Conservation (phyloP, 2,888 invertebrate genomes). For the Drosophila mayaguana region DNA sequence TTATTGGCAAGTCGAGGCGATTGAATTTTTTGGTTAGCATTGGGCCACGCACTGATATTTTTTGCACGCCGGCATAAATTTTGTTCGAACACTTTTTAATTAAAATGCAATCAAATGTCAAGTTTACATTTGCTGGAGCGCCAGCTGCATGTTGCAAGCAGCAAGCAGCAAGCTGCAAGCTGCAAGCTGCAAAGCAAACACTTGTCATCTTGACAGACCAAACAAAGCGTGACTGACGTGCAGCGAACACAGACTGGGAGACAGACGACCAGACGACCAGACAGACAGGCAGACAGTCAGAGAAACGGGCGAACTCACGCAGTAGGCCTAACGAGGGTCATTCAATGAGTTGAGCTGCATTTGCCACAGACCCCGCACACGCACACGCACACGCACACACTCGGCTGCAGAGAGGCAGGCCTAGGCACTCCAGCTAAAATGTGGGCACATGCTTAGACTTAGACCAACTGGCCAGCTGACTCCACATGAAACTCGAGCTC, state of each 20-base stretch:
- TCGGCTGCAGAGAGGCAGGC: neutral
- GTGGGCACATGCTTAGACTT: conserved; percentile 67
- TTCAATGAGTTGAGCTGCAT: conserved; percentile 72
- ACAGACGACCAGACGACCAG: conserved; percentile 19
- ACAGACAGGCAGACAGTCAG: neutral
- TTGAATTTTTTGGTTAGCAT: conserved; percentile 38
- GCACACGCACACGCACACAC: conserved; percentile 39
- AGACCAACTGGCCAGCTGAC: conserved; percentile 15
- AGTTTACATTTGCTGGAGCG: conserved; percentile 72
- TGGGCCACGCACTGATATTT: conserved; percentile 70
- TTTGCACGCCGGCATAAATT: conserved; percentile 68
- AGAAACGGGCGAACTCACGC: conserved; percentile 43
- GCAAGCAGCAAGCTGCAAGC: conserved; percentile 22
- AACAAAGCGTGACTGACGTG: conserved; percentile 80
- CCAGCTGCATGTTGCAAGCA: conserved; percentile 60
- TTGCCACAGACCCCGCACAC: conserved; percentile 68
- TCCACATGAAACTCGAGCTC: conserved; percentile 67
- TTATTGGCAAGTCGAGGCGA: conserved; percentile 57
- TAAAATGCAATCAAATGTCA: conserved; percentile 82
- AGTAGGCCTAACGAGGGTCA: conserved; percentile 76
- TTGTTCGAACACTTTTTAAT: conserved; percentile 72
- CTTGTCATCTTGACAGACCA: conserved; percentile 81
- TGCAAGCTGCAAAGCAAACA: conserved; percentile 68
- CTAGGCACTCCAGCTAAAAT: conserved; percentile 54
- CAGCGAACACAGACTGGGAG: conserved; percentile 22